These are phyloP conservation scores for Acanthochromis polyacanthus DNA, from an alignment of 2,113 vertebrate genomes.

Conservation along the genomic window DNA sequence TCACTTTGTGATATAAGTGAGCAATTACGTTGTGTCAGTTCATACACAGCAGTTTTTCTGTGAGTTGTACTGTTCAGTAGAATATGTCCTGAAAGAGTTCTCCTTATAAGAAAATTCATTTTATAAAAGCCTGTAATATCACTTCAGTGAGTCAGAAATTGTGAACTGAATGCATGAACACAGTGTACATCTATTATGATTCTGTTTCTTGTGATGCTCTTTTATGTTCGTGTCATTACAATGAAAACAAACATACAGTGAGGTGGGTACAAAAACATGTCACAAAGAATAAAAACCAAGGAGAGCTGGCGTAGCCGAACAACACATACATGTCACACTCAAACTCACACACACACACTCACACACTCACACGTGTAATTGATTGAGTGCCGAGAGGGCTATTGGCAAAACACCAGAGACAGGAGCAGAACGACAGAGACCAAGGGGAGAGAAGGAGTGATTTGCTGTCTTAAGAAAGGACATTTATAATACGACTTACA, in stretches of 20 bases:
- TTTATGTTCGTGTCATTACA: not conserved
- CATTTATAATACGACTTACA: slow-evolving; percentile 38
- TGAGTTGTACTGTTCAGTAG: not conserved
- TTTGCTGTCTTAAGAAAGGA: slow-evolving; percentile 35
- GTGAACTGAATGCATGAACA: not conserved
- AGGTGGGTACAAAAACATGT: not conserved
- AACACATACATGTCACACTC: not conserved
- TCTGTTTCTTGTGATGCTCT: not conserved
- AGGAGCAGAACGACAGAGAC: slow-evolving; percentile 17
- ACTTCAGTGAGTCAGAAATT: not conserved
- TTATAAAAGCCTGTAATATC: not conserved
- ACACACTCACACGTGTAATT: slow-evolving; percentile 32
- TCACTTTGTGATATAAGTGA: not conserved
- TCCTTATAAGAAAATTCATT: not conserved
- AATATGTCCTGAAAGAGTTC: not conserved
- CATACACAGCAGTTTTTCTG: not conserved
- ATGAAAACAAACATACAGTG: slow-evolving; percentile 14
- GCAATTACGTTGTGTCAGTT: not conserved
- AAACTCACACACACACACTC: slow-evolving; percentile 5
- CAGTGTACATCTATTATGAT: slow-evolving; percentile 3
- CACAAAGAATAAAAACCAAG: not conserved
- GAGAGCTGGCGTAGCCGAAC: not conserved
- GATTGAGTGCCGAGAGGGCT: slow-evolving; percentile 57
- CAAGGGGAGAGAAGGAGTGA: slow-evolving; percentile 27
- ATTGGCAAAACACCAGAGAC: slow-evolving; percentile 49